Evolutionary conservation across 1,140 invertebrate species (phyloP).

Genomic region (Drosophila rufa): DNA sequence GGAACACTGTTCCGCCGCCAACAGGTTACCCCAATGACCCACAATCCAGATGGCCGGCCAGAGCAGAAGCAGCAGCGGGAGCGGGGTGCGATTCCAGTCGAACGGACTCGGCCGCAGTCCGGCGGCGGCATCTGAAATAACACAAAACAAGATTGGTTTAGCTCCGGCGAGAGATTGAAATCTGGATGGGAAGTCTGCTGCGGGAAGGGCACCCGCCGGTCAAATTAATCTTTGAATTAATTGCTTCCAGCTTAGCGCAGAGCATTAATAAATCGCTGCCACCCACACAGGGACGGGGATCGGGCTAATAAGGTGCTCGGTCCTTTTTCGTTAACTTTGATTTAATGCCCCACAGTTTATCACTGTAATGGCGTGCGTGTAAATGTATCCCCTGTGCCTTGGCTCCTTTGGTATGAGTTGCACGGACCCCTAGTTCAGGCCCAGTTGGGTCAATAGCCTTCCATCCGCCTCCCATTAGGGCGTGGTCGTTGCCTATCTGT

Average conservation of each 20-base stretch:
- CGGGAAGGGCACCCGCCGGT: constrained; percentile 69
- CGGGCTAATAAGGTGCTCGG: constrained; percentile 72
- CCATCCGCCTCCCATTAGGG: constrained; percentile 27
- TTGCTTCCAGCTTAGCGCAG: constrained; percentile 80
- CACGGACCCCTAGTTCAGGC: background rate
- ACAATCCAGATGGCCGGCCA: constrained; percentile 21
- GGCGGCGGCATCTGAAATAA: constrained; percentile 52
- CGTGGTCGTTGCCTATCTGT: constrained; percentile 48
- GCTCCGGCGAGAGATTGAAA: constrained; percentile 54
- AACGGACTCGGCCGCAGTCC: constrained; percentile 20
- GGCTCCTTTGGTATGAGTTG: constrained; percentile 70
- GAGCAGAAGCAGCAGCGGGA: constrained; percentile 14
- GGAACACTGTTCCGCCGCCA: background rate
- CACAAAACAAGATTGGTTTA: constrained; percentile 26
- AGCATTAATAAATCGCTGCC: constrained; percentile 79
- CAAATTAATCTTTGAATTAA: constrained; percentile 84
- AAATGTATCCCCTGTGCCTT: constrained; percentile 74
- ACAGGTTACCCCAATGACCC: constrained; percentile 24
- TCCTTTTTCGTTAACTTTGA: constrained; percentile 78
- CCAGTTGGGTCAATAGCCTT: constrained; percentile 28
- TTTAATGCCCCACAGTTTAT: constrained; percentile 80
- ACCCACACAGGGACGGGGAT: constrained; percentile 20
- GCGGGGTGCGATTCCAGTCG: constrained; percentile 18
- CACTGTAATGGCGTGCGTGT: constrained; percentile 78
- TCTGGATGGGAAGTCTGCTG: constrained; percentile 42